phyloP scores from a whole-genome alignment of 2,797 vertebrate genomes.

The Channa striata region DNA sequence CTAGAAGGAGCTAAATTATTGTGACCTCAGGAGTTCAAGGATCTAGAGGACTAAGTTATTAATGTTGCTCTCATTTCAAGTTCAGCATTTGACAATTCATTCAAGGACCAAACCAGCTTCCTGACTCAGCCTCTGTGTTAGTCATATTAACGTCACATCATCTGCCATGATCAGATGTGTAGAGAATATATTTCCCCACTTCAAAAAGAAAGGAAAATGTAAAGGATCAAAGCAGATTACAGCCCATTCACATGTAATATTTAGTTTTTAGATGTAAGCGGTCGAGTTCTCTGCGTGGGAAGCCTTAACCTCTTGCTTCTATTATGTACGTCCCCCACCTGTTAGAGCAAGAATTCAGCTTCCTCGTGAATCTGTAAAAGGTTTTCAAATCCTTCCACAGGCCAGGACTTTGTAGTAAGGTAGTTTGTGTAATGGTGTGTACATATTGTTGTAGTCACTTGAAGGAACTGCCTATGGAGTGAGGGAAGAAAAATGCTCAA shows the following conservation, averaged over 20 bases:
- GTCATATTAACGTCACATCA: conserved; percentile 7
- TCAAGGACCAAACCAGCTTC: conserved; percentile 55
- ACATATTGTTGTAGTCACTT: conserved; percentile 61
- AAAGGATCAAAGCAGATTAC: not conserved
- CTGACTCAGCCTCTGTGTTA: conserved; percentile 1
- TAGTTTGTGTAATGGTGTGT: conserved; percentile 63
- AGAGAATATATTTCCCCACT: not conserved
- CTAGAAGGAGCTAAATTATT: conserved; percentile 32
- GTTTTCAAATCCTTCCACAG: conserved; percentile 5
- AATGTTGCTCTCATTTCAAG: not conserved
- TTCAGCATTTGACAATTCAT: conserved; percentile 14
- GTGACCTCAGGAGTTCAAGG: not conserved
- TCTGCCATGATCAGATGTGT: not conserved
- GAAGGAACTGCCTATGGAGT: conserved; percentile 45
- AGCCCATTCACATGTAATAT: conserved; percentile 5
- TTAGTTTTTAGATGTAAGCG: not conserved
- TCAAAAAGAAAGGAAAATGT: not conserved
- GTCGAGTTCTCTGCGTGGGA: not conserved
- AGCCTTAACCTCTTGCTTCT: conserved; percentile 8
- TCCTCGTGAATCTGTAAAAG: conserved; percentile 1
- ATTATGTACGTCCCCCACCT: not conserved
- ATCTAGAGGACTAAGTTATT: not conserved
- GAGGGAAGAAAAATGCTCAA: conserved; percentile 49
- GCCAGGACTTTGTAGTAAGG: conserved; percentile 39
- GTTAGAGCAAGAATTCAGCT: conserved; percentile 12